Evolutionary conservation across 2,113 vertebrate species (phyloP), one percentile per base, ranked within the genome.

Genomic region (Pterocles orientalis): DNA sequence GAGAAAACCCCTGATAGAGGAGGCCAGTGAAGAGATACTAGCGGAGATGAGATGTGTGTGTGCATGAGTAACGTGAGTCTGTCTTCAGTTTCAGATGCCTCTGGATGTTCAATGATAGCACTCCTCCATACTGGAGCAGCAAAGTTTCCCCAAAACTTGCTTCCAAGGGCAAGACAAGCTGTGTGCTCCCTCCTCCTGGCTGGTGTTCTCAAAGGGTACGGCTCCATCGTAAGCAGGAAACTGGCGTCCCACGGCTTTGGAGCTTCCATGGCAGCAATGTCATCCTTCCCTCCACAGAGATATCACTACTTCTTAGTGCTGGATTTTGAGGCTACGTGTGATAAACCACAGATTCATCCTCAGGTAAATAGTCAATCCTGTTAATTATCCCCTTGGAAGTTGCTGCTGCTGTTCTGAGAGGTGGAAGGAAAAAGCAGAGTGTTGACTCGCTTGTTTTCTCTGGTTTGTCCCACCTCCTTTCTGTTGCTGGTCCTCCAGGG

Each of bases 271-370:
- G 98, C 98, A 94, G 98, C 98, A 97, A 98, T 98, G 98, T 98
- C 98, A 95, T 98, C 98, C 95, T 98, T 98, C 90, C 98, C 98
- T 97, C 98, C 98, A 95, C 98, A 98, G 97, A 98, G 98, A 94
- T 98, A 98, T 97, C 98, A 98, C 97, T 98, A 98, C 97, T 98
- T 98, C 98, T 97, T 98, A 98, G 98, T 98, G 97, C 97, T 98
- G 98, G 98, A 98, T 97, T 98, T 98, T 97, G 98, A 98, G 97
- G 98, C 98, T 84, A 98, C 98, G 0, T 98, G 98, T 75, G 98
- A 98, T 96, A 98, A 98, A 97, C 98, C 98, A 90, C 98, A 98
- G 97, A 98, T 98, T 95, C 98, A 98, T 96, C 98, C 98, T 97
- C 98, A 98, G 98, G 98, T 98, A 98, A 98, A 95, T 84, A 86